These are phyloP conservation scores for Galago senegalensis DNA, from an alignment of 2,797 vertebrate species.

Conservation along the genomic window DNA sequence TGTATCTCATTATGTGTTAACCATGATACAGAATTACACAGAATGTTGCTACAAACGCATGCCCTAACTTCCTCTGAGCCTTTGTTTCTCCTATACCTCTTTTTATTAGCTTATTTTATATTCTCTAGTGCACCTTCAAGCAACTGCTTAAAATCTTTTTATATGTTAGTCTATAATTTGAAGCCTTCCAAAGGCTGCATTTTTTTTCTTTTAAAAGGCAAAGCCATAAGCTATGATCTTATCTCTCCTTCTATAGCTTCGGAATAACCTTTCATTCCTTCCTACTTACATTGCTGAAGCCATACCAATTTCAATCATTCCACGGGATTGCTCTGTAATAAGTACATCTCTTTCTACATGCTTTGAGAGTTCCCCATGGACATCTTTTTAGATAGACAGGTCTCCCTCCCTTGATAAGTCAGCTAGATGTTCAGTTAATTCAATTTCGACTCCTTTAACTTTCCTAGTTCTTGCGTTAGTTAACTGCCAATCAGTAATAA, in stretches of 20 bases:
- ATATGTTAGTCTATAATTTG: background rate
- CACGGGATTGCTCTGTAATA: background rate
- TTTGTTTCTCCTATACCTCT: background rate
- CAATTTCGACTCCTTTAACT: background rate
- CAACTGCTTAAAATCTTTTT: background rate
- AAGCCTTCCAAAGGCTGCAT: background rate
- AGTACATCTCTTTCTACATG: background rate
- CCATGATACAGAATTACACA: background rate
- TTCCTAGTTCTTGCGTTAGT: background rate
- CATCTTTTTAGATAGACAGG: background rate
- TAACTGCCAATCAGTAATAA: background rate
- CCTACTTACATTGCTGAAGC: background rate
- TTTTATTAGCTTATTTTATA: background rate
- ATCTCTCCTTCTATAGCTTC: background rate
- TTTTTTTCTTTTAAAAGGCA: background rate
- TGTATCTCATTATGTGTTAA: background rate
- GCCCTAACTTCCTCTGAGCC: background rate
- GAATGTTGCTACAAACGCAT: background rate
- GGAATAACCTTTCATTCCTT: background rate
- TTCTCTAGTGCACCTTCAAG: background rate
- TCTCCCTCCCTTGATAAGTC: background rate
- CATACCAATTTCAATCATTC: background rate
- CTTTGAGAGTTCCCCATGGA: background rate
- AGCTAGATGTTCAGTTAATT: background rate
- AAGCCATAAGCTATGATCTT: background rate